Percentiles rank a stretch among this genome's conserved stretches.
These are phyloP conservation scores for Trypoxylon attenuatum DNA, from an alignment of 2,888 invertebrate species.

Conservation along the genomic window DNA sequence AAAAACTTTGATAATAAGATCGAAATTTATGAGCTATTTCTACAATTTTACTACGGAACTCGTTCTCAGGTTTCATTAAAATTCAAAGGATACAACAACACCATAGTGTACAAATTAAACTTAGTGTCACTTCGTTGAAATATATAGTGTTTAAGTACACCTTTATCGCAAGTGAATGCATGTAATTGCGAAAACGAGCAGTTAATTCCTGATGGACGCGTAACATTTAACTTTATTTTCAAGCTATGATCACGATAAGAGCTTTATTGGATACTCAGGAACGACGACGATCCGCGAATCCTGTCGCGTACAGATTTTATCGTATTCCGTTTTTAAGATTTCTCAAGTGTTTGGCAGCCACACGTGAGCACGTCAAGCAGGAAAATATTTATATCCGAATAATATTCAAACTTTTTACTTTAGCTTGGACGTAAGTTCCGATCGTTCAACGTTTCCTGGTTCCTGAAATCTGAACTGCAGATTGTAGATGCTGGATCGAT, in stretches of 20 bases:
- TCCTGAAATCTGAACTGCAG: not conserved
- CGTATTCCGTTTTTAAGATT: not conserved
- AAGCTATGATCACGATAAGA: slow-evolving; percentile 6
- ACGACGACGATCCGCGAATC: slow-evolving; percentile 9
- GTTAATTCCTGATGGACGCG: not conserved
- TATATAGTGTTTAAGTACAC: not conserved
- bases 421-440: not conserved
- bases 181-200: not conserved
- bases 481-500: not conserved
- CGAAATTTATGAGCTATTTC: too few relatives aligned
- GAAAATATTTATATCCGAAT: not conserved
- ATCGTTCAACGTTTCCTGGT: not conserved
- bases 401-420: not conserved
- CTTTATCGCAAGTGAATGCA: not conserved
- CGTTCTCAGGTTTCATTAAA: too few relatives aligned
- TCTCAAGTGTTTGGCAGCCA: not conserved
- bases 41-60: too few relatives aligned
- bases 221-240: not conserved
- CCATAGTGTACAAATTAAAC: too few relatives aligned
- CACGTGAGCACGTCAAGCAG: not conserved
- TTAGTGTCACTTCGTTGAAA: too few relatives aligned
- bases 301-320: slow-evolving; percentile 8
- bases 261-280: slow-evolving; percentile 1
- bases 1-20: too few relatives aligned
- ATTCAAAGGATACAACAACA: too few relatives aligned